phyloP scores from a whole-genome alignment of 2,797 vertebrate species.

The Hoplostethus atlanticus region DNA sequence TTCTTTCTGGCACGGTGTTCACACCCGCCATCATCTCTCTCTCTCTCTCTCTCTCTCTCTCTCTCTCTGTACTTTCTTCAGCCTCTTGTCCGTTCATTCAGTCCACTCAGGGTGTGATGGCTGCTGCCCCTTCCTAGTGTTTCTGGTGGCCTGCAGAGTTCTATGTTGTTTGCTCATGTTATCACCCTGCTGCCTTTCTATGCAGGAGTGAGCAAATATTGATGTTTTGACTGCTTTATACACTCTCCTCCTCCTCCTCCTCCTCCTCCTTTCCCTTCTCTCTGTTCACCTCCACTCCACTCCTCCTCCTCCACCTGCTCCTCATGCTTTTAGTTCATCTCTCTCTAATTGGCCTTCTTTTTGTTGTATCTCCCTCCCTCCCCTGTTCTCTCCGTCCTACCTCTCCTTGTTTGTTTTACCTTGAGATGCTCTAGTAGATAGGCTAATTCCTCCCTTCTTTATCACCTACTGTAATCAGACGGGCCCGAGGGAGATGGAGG shows the following conservation, averaged over 20 bases:
- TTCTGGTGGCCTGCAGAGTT: slow-evolving; percentile 24
- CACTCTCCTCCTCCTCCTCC: slow-evolving; percentile 11
- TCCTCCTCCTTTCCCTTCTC: slow-evolving; percentile 1
- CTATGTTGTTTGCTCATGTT: slow-evolving; percentile 19
- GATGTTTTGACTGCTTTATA: slow-evolving; percentile 41
- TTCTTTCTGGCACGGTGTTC: slow-evolving; percentile 15
- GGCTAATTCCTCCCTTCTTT: slow-evolving; percentile 67
- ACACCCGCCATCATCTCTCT: not conserved
- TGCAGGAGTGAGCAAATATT: slow-evolving; percentile 54
- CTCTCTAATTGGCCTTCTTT: slow-evolving; percentile 55
- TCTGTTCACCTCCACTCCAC: too few species aligned
- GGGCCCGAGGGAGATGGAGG: slow-evolving; percentile 23
- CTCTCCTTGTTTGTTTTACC: slow-evolving; percentile 63
- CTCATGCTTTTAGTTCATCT: slow-evolving; percentile 51
- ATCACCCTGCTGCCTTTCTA: slow-evolving; percentile 31
- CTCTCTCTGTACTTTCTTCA: not conserved
- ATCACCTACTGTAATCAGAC: slow-evolving; percentile 64
- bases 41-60: not conserved
- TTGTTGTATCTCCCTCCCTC: slow-evolving; percentile 29
- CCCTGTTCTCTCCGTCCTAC: slow-evolving; percentile 23
- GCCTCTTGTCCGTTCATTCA: not conserved
- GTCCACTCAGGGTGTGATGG: not conserved
- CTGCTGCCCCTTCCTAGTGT: not conserved
- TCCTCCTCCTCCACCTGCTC: slow-evolving; percentile 34
- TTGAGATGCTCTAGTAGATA: slow-evolving; percentile 67